A percentile compares a stretch with the other conserved stretches of the same genome.
Evolutionary conservation across 2,888 invertebrate species (phyloP).

Genomic region (Sepiola atlantica): DNA sequence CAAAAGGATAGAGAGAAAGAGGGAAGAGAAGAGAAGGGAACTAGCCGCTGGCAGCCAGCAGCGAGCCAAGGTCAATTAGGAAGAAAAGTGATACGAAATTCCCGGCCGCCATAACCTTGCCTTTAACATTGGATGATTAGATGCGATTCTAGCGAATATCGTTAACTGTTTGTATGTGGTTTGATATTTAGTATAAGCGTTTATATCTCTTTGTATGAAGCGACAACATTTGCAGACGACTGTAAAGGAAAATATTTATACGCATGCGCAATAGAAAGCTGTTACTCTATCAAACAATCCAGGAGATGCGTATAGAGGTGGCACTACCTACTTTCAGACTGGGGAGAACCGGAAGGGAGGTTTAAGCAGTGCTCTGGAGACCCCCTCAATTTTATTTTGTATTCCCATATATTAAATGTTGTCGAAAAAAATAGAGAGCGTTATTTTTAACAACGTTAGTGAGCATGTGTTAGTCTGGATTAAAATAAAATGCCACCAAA

Average conservation of each 20-base stretch:
- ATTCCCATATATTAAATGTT: no score
- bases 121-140: not conserved
- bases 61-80: constrained; percentile 32
- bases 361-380: no score
- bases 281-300: not conserved
- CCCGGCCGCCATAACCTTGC: not conserved
- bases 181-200: not conserved
- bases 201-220: not conserved
- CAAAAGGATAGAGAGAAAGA: not conserved
- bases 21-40: not conserved
- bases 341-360: no score
- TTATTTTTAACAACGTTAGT: no score
- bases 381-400: no score
- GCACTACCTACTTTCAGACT: no score
- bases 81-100: not conserved
- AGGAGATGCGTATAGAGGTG: no score
- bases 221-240: not conserved
- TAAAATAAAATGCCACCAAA: no score
- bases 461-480: no score
- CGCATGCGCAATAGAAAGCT: not conserved
- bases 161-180: not conserved
- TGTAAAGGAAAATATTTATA: not conserved
- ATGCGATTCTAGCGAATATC: not conserved
- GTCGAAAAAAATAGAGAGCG: no score
- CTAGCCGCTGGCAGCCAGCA: not conserved